Evolutionary conservation across 2,888 invertebrate species (phyloP).

Genomic region (Ligdia adustata): DNA sequence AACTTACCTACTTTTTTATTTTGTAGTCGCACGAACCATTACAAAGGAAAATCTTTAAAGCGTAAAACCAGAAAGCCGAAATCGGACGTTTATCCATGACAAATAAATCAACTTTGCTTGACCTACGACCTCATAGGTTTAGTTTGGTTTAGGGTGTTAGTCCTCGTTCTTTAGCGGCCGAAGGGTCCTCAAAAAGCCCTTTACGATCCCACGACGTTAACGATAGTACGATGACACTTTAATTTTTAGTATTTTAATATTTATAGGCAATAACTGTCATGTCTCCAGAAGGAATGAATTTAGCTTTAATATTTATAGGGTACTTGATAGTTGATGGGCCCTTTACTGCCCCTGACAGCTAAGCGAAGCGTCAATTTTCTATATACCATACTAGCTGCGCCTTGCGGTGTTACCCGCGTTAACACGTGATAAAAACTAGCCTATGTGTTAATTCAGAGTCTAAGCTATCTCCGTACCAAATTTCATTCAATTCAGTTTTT

Average conservation of each 20-base stretch:
- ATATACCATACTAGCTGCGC: too few species aligned
- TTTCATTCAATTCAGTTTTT: too few species aligned
- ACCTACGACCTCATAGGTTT: conserved; percentile 60
- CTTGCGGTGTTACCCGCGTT: too few species aligned
- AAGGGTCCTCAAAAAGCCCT: conserved; percentile 1
- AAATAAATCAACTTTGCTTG: conserved; percentile 70
- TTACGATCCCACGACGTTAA: conserved; percentile 49
- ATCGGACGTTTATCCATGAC: conserved; percentile 28
- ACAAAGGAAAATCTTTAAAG: conserved; percentile 13
- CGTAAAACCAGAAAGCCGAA: conserved; percentile 22
- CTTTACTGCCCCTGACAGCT: too few species aligned
- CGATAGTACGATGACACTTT: conserved; percentile 60
- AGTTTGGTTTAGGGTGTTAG: conserved; percentile 51
- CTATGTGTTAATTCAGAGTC: too few species aligned
- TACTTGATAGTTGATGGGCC: too few species aligned
- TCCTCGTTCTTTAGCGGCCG: conserved; percentile 20
- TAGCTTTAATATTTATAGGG: background rate
- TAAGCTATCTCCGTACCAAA: too few species aligned
- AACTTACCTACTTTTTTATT: too few species aligned
- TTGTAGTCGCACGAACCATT: too few species aligned
- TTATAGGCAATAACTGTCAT: conserved; percentile 34
- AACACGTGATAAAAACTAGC: too few species aligned
- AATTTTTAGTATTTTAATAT: conserved; percentile 46
- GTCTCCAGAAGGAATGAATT: conserved; percentile 26
- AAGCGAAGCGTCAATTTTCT: too few species aligned